Evolutionary conservation across 2,113 vertebrate species (phyloP).

Genomic region (Zingel zingel): DNA sequence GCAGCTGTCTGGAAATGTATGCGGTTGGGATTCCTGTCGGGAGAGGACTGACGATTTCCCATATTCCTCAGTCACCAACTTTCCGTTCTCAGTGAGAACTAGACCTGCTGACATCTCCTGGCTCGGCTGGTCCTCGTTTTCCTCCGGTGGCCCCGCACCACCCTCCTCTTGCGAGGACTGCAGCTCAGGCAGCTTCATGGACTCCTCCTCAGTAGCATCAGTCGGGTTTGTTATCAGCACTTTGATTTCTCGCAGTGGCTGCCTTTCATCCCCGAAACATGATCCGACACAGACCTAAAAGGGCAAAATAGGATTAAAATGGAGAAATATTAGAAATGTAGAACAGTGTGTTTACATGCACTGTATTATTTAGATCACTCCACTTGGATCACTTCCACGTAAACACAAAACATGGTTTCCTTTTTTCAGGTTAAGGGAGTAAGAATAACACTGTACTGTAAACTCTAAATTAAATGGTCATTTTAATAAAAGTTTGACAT

Average conservation of each 20-base stretch:
- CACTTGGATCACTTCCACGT: not conserved
- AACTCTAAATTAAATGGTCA: not conserved
- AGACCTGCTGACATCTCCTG: not conserved
- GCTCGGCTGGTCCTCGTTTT: constrained; percentile 27
- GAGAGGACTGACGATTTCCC: constrained; percentile 50
- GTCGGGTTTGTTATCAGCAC: not conserved
- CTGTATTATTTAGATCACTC: not conserved
- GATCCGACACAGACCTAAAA: not conserved
- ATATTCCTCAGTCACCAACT: constrained; percentile 69
- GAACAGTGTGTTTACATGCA: not conserved
- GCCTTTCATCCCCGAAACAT: rapidly evolving
- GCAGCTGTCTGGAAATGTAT: not conserved
- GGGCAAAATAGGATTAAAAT: not conserved
- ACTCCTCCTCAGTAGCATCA: not conserved
- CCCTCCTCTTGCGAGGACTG: not conserved
- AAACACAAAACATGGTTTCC: not conserved
- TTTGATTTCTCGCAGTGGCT: rapidly evolving
- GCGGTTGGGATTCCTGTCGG: constrained; percentile 41
- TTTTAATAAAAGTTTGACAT: not conserved
- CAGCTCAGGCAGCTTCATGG: rapidly evolving
- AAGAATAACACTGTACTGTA: not conserved
- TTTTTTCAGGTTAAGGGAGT: not conserved
- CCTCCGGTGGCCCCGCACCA: not conserved
- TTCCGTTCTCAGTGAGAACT: constrained; percentile 52
- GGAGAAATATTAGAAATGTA: not conserved